A percentile compares a stretch with the other conserved stretches of the same genome.
These are phyloP conservation scores for Cathartes aura DNA, from an alignment of 2,113 vertebrate genomes.

Conservation along the genomic window DNA sequence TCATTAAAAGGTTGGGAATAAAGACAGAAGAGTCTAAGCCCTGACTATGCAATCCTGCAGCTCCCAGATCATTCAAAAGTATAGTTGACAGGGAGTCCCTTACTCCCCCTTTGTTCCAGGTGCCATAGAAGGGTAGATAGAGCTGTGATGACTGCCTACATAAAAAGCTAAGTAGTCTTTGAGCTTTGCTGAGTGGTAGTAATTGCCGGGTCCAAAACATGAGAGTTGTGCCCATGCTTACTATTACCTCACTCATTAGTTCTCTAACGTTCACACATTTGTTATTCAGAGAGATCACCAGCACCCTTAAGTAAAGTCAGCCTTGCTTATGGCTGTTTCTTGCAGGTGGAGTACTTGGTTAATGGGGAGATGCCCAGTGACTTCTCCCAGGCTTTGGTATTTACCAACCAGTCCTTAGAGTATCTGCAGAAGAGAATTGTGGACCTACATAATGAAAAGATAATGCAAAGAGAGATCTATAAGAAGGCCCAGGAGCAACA, in stretches of 20 bases:
- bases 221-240: background rate
- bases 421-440: constrained; percentile 79
- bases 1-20: background rate
- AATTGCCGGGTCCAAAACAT: background rate
- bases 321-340: constrained; percentile 9
- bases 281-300: background rate
- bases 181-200: background rate
- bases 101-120: background rate
- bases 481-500: constrained; percentile 78
- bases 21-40: background rate
- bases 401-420: constrained; percentile 77
- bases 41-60: background rate
- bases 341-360: constrained; percentile 83
- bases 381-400: constrained; percentile 81
- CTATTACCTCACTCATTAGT: background rate
- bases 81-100: background rate
- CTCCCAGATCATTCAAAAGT: background rate
- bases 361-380: constrained; percentile 76
- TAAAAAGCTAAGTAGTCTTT: background rate
- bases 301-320: background rate
- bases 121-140: background rate
- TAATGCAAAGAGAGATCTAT: constrained; percentile 78
- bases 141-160: no score
- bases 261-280: background rate
- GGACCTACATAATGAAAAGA: constrained; percentile 82